phyloP scores from a whole-genome alignment of 2,113 vertebrate genomes.

The Phylloscopus trochilus region DNA sequence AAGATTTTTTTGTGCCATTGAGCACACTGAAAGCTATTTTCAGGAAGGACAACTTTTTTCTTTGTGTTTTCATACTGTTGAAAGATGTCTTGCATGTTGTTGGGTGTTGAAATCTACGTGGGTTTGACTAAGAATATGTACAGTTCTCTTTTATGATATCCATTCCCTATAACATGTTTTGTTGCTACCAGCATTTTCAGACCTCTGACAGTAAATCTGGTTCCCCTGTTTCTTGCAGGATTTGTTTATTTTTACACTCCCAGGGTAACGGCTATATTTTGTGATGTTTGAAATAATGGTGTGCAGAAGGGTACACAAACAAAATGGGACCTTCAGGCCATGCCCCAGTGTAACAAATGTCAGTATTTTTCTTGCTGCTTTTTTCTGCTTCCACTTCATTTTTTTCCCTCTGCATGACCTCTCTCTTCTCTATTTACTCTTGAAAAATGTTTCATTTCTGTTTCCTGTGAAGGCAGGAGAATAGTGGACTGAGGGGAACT shows the following conservation, averaged over 20 bases:
- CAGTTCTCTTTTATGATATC: neutral
- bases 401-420: neutral
- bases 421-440: neutral
- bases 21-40: neutral
- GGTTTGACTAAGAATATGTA: neutral
- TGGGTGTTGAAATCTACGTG: neutral
- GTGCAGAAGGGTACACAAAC: neutral
- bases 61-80: neutral
- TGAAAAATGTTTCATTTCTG: neutral
- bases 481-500: neutral
- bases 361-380: neutral
- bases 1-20: neutral
- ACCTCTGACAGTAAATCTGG: slow-evolving; percentile 1
- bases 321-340: neutral
- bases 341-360: neutral
- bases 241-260: slow-evolving; percentile 9
- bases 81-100: neutral
- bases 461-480: neutral
- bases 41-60: neutral
- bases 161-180: neutral
- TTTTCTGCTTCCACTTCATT: neutral
- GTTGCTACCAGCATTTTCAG: slow-evolving; percentile 18
- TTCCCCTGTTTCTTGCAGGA: neutral
- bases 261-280: neutral
- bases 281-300: neutral